A percentile compares a stretch with the other conserved stretches of the same genome.
These are phyloP conservation scores for Natrix natrix DNA, from an alignment of 2,797 vertebrate genomes.

Conservation along the genomic window DNA sequence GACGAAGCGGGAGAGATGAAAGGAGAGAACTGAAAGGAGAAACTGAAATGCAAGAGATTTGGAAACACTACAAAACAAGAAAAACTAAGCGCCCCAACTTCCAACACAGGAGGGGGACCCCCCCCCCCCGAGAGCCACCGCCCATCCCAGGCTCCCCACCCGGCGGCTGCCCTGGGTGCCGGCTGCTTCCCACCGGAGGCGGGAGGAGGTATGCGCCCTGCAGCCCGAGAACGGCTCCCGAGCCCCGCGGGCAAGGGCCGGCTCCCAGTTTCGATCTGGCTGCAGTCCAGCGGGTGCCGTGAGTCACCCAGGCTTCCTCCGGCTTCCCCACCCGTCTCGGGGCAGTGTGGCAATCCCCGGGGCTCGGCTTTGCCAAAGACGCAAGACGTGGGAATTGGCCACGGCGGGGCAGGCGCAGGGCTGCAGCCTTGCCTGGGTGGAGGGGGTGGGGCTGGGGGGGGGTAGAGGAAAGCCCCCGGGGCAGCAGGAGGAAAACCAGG, in stretches of 20 bases:
- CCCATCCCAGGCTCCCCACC: not conserved
- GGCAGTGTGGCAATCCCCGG: not conserved
- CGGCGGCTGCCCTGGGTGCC: not conserved
- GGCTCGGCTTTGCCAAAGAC: not conserved
- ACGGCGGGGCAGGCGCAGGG: not conserved
- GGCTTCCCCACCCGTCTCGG: not conserved
- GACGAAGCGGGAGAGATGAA: not conserved
- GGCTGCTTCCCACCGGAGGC: not conserved
- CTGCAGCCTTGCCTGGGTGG: not conserved
- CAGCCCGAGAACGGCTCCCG: not conserved
- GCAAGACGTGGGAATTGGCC: not conserved
- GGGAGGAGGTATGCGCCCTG: not conserved
- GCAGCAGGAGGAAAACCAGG: not conserved
- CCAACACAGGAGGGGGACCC: not conserved
- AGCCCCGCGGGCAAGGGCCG: not conserved
- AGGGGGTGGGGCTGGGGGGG: too few species aligned
- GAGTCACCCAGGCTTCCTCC: not conserved
- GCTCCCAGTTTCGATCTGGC: not conserved
- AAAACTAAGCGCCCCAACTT: not conserved
- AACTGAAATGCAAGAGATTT: not conserved
- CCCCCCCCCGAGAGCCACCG: too few species aligned
- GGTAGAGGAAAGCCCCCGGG: not conserved
- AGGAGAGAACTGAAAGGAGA: not conserved
- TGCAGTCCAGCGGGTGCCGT: not conserved
- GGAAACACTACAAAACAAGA: not conserved